Base-by-base conservation (phyloP, 2,888 invertebrate genomes). In the Tipula helvola region DNA sequence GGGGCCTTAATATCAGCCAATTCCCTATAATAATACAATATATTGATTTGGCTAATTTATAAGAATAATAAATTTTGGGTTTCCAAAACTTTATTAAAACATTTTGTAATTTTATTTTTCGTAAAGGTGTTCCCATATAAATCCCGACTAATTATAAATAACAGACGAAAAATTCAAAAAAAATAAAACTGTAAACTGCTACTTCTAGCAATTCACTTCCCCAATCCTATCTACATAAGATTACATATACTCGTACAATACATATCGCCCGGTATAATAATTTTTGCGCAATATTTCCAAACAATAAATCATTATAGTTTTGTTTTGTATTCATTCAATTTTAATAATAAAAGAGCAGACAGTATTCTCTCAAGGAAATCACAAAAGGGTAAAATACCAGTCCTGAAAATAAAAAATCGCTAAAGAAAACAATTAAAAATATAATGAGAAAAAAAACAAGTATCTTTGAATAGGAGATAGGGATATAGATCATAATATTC, bases 291-390 rank as follows among this genome's bases (percentile, higher is more conserved):
- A 28, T 8, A 71, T 71, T 71, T 71, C 12, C 71, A 71, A 71
- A 71, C 71, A 71, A 71, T 71, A 71, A 71, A 71, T 71, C 71
- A 71, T 71, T 71, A 71, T 71, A 71, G 71, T 71, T 71, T 71
- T 71, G 28, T 71, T 71, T 71, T 71, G 28, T 71, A 71, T 71
- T 71, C 71, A 71, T 71, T 71, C 28, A 71, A 71, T 71, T 71
- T 28, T 28, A 28, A 28, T 71, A 71, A 71, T 71, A 71, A 71
- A 71, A 28, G 71, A 71, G 28, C 71, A 71, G 71, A 71, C 71
- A 71, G 71, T 71, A 71, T 71, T 71, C 71, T 71, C 71, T 28
- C 71, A 71, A 71, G 71, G 71, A 71, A 28, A 28, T 28, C 52
- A 71, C 18, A 71, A 28, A 71, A 71, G 71, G 71, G 71, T 71